phyloP scores from a whole-genome alignment of 2,888 invertebrate genomes.

The Synanthedon andrenaeformis region DNA sequence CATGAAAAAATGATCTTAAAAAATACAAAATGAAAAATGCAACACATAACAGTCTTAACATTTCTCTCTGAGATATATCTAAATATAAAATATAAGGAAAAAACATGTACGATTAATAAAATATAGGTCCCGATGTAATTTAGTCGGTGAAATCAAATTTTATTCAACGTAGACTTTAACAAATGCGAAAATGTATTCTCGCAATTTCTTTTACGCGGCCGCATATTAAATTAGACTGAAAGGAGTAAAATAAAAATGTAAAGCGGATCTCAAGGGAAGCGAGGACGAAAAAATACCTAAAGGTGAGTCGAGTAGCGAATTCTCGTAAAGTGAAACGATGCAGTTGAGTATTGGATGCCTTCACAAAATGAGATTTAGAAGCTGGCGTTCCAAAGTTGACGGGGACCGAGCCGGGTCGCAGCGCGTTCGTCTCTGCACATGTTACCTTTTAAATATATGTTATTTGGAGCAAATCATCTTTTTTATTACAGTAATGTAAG shows the following conservation, averaged over 20 bases:
- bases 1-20: background rate
- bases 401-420: background rate
- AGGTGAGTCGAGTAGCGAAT: constrained; percentile 11
- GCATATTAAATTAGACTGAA: constrained; percentile 60
- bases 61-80: background rate
- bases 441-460: background rate
- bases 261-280: constrained; percentile 40
- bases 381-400: constrained; percentile 16
- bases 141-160: constrained; percentile 28
- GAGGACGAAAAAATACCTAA: constrained; percentile 24
- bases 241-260: constrained; percentile 57
- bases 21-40: background rate
- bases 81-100: background rate
- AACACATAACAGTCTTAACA: background rate
- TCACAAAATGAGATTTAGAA: constrained; percentile 39
- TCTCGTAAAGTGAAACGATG: constrained; percentile 23
- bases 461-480: background rate
- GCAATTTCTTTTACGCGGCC: constrained; percentile 47
- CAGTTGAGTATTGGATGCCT: constrained; percentile 28
- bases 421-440: background rate
- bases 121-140: constrained; percentile 18
- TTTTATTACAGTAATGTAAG: background rate
- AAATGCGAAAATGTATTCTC: constrained; percentile 50
- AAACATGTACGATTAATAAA: background rate
- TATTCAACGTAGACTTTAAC: constrained; percentile 41